Base-by-base conservation (phyloP, 53 echinoderm and acorn worm species). In the Holothuria leucospilota region DNA sequence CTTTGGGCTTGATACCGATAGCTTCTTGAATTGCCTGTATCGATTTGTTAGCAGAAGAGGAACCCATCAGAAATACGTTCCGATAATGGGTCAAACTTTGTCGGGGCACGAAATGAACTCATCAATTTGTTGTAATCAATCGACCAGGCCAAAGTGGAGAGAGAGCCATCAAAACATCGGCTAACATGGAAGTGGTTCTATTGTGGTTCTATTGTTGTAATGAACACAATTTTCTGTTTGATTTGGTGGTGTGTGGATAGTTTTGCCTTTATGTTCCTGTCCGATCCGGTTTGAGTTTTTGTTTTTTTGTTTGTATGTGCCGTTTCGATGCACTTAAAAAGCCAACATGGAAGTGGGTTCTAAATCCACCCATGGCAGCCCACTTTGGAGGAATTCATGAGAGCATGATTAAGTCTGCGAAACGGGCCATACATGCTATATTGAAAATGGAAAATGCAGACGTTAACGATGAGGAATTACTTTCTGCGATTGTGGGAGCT, bases 51-150 rank as follows among this genome's bases (percentile, higher is more conserved):
- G 61, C 61, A 59, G 81, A n/a, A 81, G 81, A 60, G 81, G 62
- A 59, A 10, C 25, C 60, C 62, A 26, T 23, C 58, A 60, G 4
- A 30, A 30, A 59, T 81, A 18, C 11, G 0, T 2, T 81, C 62
- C 0, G 59, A 81, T 24, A 81, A 81, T 20, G 81, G 81, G 27
- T 60, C 11, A 81, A 81, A 81, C 58, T 81, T 81, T 59, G 81
- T 81, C 28, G 5, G 18, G 7, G 81, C 81, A 7, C 27, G 60
- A 6, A 81, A 59, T 21, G 81, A 81, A 28, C 34, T 81, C 6
- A 60, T 59, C 11, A 61, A 60, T 60, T 59, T 81, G 20, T 13
- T 53, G 5, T 20, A 59, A 29, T 81, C 38, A 29, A 28, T 60
- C 21, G 61, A 81, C 27, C 2, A 59, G 5, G 13, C 23, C 49